A percentile compares a stretch with the other conserved stretches of the same genome.
phyloP scores from a whole-genome alignment of 2,888 invertebrate genomes.

The Amiota mariae region DNA sequence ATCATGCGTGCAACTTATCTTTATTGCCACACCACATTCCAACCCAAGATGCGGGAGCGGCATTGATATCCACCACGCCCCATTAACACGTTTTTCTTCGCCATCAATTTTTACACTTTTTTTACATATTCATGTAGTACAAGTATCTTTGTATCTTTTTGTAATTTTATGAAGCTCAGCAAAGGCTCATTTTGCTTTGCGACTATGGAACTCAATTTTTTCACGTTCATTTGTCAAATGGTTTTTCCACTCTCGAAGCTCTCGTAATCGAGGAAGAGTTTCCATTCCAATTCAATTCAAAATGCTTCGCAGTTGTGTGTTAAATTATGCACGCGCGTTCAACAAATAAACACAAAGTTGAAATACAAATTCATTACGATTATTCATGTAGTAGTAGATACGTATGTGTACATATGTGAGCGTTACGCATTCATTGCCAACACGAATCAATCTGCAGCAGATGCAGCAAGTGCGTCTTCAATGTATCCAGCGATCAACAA shows the following conservation, averaged over 20 bases:
- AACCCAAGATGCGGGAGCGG: too few relatives aligned
- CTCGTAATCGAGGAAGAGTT: neutral
- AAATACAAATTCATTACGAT: constrained; percentile 5
- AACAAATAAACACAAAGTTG: constrained; percentile 9
- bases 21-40: constrained; percentile 19
- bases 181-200: too few relatives aligned
- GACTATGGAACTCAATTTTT: neutral
- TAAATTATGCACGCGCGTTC: constrained; percentile 23
- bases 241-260: neutral
- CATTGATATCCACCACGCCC: constrained; percentile 4
- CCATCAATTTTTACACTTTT: constrained; percentile 24
- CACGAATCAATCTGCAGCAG: neutral
- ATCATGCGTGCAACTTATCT: neutral
- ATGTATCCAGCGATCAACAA: neutral
- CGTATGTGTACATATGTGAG: neutral
- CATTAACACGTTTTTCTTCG: constrained; percentile 12
- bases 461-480: neutral
- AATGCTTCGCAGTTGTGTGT: constrained; percentile 17
- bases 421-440: neutral
- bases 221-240: constrained; percentile 21
- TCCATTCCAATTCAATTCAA: neutral
- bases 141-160: constrained; percentile 3
- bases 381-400: neutral
- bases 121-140: neutral
- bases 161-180: neutral